These are phyloP conservation scores for Tortrix viridana DNA, from an alignment of 2,888 invertebrate species.

Conservation along the genomic window DNA sequence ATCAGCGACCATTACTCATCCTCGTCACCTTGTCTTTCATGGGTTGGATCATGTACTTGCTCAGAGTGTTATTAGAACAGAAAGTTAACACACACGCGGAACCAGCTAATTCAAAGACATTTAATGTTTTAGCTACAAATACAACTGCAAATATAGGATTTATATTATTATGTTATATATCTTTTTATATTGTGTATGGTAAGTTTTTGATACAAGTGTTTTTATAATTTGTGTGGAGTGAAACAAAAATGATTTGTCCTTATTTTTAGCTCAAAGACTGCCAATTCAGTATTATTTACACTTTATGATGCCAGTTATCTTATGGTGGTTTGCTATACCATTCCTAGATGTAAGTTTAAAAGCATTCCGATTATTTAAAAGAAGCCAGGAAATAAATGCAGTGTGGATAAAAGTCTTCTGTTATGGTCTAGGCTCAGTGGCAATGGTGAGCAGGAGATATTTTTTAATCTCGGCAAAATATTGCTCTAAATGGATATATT, in stretches of 20 bases:
- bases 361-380: slow-evolving; percentile 51
- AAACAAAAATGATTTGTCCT: slow-evolving; percentile 31
- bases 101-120: slow-evolving; percentile 46
- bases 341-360: slow-evolving; percentile 59
- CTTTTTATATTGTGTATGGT: slow-evolving; percentile 60
- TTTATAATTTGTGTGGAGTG: neutral
- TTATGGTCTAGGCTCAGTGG: slow-evolving; percentile 79
- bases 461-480: no score
- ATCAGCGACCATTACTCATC: slow-evolving; percentile 87
- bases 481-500: no score
- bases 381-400: slow-evolving; percentile 46
- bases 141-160: slow-evolving; percentile 52
- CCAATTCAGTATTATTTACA: slow-evolving; percentile 87
- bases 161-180: slow-evolving; percentile 46
- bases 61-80: slow-evolving; percentile 71
- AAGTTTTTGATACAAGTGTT: slow-evolving; percentile 44
- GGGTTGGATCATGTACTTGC: slow-evolving; percentile 88
- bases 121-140: slow-evolving; percentile 34
- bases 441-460: slow-evolving; percentile 72
- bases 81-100: slow-evolving; percentile 55
- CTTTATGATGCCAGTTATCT: slow-evolving; percentile 85
- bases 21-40: slow-evolving; percentile 87
- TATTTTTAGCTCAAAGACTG: slow-evolving; percentile 84
- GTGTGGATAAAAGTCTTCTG: slow-evolving; percentile 57
- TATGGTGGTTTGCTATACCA: slow-evolving; percentile 81